A percentile compares a stretch with the other conserved stretches of the same genome.
These are phyloP conservation scores for Agrochola litura DNA, from an alignment of 2,888 invertebrate genomes.

Conservation along the genomic window DNA sequence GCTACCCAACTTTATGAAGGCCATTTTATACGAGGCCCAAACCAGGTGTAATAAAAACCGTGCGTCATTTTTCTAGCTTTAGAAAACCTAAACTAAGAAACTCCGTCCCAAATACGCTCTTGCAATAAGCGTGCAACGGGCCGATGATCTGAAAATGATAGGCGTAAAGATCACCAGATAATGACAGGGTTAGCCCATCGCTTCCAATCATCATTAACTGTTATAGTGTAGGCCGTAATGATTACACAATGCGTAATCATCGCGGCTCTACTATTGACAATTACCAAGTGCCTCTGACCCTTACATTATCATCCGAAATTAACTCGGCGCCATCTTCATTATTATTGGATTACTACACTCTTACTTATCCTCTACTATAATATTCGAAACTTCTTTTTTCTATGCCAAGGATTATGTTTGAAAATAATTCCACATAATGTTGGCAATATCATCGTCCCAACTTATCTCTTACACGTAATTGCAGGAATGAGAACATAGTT, in stretches of 20 bases:
- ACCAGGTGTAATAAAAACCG: not conserved
- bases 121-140: slow-evolving; percentile 6
- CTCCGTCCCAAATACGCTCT: not conserved
- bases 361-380: not conserved
- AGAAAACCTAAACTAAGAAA: too few relatives aligned
- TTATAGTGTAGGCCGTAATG: slow-evolving; percentile 27
- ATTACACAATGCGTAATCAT: slow-evolving; percentile 39
- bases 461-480: not conserved
- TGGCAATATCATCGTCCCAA: too few relatives aligned
- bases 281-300: slow-evolving; percentile 35
- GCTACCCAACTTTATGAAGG: not conserved
- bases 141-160: slow-evolving; percentile 37
- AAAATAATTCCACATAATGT: not conserved
- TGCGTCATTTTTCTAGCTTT: not conserved
- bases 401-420: slow-evolving; percentile 10
- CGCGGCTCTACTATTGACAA: slow-evolving; percentile 31
- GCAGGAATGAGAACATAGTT: not conserved
- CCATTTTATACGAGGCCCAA: not conserved
- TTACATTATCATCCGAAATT: slow-evolving; percentile 9
- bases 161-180: slow-evolving; percentile 40
- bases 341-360: slow-evolving; percentile 19
- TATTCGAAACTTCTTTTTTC: not conserved
- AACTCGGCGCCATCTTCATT: slow-evolving; percentile 32
- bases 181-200: slow-evolving; percentile 39
- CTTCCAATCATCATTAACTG: slow-evolving; percentile 37